Percentiles rank a stretch among this genome's conserved stretches.
phyloP scores from a whole-genome alignment of 1,140 invertebrate species.

The Zaprionus taronus region DNA sequence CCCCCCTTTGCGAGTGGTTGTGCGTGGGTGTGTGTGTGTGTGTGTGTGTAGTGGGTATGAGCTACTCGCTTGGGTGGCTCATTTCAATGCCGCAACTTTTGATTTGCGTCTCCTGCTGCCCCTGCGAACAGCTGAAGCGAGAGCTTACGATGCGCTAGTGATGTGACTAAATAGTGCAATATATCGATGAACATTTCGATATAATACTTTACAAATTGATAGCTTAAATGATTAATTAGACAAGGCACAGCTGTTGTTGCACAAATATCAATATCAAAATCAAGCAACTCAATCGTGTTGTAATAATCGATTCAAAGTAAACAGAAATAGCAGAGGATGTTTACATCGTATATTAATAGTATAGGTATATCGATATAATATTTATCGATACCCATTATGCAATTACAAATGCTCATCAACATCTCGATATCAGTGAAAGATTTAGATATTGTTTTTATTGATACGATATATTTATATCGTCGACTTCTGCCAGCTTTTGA shows the following conservation, averaged over 20 bases:
- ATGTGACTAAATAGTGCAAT: not conserved
- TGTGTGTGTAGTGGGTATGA: conserved; percentile 12
- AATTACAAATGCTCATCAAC: too few relatives aligned
- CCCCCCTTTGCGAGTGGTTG: conserved; percentile 11
- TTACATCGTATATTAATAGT: too few relatives aligned
- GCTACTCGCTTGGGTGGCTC: conserved; percentile 26
- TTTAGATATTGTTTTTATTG: too few relatives aligned
- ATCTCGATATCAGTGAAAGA: too few relatives aligned
- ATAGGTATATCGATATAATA: too few relatives aligned
- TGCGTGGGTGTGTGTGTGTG: conserved; percentile 31
- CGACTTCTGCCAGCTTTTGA: not conserved
- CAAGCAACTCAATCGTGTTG: too few relatives aligned
- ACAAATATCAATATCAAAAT: too few relatives aligned
- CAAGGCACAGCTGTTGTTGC: too few relatives aligned
- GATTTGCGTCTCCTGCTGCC: conserved; percentile 49
- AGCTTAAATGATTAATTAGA: too few relatives aligned
- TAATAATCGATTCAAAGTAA: not conserved
- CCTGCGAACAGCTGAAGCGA: not conserved
- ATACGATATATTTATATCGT: not conserved
- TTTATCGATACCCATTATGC: too few relatives aligned
- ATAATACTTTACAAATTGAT: too few relatives aligned
- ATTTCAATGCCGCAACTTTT: conserved; percentile 66
- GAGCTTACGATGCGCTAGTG: not conserved
- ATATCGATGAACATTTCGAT: not conserved
- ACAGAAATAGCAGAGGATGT: too few relatives aligned